Evolutionary conservation across 2,113 vertebrate genomes (phyloP), one percentile per base, ranked within the genome.

Genomic region (Eurystomus gularis): DNA sequence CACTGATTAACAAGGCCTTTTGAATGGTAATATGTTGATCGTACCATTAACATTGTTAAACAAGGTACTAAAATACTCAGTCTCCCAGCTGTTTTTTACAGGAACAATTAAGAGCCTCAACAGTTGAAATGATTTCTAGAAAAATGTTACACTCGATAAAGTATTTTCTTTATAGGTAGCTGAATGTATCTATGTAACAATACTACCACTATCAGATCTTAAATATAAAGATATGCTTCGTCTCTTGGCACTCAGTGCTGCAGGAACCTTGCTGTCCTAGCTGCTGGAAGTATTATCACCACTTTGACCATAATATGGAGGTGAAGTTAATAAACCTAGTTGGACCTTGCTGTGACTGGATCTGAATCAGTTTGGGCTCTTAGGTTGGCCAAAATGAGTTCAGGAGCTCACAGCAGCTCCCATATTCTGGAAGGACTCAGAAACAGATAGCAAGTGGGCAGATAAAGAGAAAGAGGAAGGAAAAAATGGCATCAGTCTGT

Each of bases 1-100:
- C 82, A 40, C 70, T 72, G 93, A 96, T 96, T 88, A 96, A n/a
- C 46, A 60, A 64, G 28, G 25, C 24, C 29, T 80, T 60, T 90
- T 73, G 88, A 93, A 79, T 9, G 44, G 48, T 33, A 66, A 51
- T 18, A 26, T 40, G 31, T 65, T 93, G 39, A 77, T 94, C 82
- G n/a, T 71, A 81, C 26, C 24, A 44, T 89, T 11, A 60, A 52
- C 18, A 10, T 40, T 40, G 82, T 86, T 58, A 88, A 86, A 48
- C 12, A 92, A 75, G 11, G 5, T 55, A 39, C 33, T 66, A 42
- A 94, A 64, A 79, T 78, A 85, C 82, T 62, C 70, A 82, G 9
- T 55, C 21, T 61, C 37, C 24, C 19, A 54, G 2, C 3, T 65
- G 29, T 65, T 64, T 86, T 39, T 25, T 75, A 77, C 9, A 9